These are phyloP conservation scores for Psilopsiagon aurifrons DNA, from an alignment of 2,113 vertebrate genomes.

Conservation along the genomic window DNA sequence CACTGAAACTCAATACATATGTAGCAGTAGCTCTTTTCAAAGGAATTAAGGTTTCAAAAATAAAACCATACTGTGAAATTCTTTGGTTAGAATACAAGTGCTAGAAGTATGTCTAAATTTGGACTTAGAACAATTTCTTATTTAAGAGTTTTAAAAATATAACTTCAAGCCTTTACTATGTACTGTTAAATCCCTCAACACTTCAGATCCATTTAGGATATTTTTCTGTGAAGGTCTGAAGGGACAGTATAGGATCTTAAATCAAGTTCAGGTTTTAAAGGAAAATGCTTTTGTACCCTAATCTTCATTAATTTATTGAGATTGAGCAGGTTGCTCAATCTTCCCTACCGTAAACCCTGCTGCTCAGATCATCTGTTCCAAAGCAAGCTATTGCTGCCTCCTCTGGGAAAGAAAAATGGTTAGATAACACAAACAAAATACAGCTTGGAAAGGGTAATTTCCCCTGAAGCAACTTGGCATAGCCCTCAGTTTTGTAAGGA, in stretches of 20 bases:
- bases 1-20: conserved; percentile 19
- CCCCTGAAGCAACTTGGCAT: background rate
- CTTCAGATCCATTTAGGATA: background rate
- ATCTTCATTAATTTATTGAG: background rate
- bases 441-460: background rate
- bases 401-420: background rate
- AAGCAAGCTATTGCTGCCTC: conserved; percentile 1
- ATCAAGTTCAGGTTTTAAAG: background rate
- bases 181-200: background rate
- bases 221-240: background rate
- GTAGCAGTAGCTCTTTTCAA: conserved; percentile 22
- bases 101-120: conserved; percentile 49
- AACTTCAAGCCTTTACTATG: background rate
- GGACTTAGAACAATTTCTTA: conserved; percentile 39
- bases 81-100: conserved; percentile 77
- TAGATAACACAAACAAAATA: background rate
- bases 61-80: conserved; percentile 52
- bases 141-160: background rate
- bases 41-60: conserved; percentile 38
- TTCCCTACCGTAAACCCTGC: background rate
- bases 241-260: background rate
- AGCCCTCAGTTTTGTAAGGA: background rate
- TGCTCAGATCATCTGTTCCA: background rate
- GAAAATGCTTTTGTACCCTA: background rate
- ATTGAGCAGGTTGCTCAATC: background rate